Evolutionary conservation across 2,888 invertebrate species (phyloP).

Genomic region (Lasioglossum marginatum): DNA sequence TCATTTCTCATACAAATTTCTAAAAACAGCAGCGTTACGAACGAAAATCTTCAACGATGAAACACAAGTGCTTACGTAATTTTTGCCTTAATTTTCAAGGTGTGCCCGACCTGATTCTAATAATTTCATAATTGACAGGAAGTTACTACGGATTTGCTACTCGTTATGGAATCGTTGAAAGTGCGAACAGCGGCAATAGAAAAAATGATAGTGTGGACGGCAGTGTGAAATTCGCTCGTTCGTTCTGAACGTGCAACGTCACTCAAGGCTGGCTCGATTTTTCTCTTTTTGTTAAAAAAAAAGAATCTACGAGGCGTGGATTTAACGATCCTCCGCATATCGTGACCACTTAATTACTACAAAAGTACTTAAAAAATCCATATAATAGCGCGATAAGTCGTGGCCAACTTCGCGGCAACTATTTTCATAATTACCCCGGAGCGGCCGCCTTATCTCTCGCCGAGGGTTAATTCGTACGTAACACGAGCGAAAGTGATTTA

Average conservation of each 20-base stretch:
- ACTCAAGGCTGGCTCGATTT: background rate
- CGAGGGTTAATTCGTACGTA: constrained; percentile 47
- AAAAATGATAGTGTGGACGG: background rate
- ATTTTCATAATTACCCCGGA: constrained; percentile 51
- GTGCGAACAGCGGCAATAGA: too few species aligned
- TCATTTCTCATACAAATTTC: background rate
- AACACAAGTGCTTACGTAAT: background rate
- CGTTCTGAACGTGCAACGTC: constrained; percentile 5
- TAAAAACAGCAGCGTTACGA: background rate
- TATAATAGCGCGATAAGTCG: constrained; percentile 47
- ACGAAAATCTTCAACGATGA: background rate
- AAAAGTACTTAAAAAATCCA: constrained; percentile 45
- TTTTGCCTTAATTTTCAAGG: background rate
- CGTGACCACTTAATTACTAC: constrained; percentile 27
- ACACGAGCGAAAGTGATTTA: constrained; percentile 62
- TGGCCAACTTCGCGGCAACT: constrained; percentile 33
- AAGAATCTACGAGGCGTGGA: background rate
- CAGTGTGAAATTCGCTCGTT: background rate
- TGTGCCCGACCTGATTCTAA: background rate
- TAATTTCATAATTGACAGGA: background rate
- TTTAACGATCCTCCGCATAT: constrained; percentile 14
- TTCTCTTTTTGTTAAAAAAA: background rate
- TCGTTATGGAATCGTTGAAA: background rate
- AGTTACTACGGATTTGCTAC: background rate
- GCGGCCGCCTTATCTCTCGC: constrained; percentile 42